A percentile compares a stretch with the other conserved stretches of the same genome.
Conservation (phyloP, 2,888 invertebrate genomes). For the Cataglyphis livida region DNA sequence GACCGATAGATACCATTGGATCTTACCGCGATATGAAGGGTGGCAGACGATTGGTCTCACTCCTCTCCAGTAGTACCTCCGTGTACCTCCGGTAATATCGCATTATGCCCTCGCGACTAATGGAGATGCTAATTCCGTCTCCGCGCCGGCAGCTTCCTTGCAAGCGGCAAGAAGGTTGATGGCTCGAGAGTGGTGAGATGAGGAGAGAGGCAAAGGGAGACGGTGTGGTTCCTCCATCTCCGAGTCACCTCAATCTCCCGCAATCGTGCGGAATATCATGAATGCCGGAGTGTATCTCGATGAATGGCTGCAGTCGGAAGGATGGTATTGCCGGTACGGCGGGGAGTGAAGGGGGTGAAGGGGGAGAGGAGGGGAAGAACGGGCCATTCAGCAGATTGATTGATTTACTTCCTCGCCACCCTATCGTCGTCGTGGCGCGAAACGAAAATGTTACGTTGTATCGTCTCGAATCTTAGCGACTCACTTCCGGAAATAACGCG, state of each 20-base stretch:
- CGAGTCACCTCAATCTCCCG: slow-evolving; percentile 77
- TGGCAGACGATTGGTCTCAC: slow-evolving; percentile 76
- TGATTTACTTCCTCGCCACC: slow-evolving; percentile 70
- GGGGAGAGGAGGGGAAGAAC: slow-evolving; percentile 54
- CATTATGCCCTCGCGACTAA: slow-evolving; percentile 81
- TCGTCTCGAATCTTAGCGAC: slow-evolving; percentile 21
- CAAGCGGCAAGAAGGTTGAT: slow-evolving; percentile 65
- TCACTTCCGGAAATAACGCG: slow-evolving; percentile 27
- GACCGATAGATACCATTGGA: slow-evolving; percentile 61
- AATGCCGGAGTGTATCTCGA: slow-evolving; percentile 80
- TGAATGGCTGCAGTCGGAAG: slow-evolving; percentile 77
- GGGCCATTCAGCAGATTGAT: slow-evolving; percentile 73
- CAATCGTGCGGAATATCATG: slow-evolving; percentile 82
- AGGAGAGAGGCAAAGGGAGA: slow-evolving; percentile 59
- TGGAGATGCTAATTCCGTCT: slow-evolving; percentile 83
- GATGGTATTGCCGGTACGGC: slow-evolving; percentile 68
- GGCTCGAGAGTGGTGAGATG: slow-evolving; percentile 35
- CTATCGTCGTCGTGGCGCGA: slow-evolving; percentile 29
- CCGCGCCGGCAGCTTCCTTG: slow-evolving; percentile 73
- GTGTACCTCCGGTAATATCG: slow-evolving; percentile 79
- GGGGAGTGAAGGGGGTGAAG: neutral
- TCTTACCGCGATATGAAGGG: slow-evolving; percentile 53
- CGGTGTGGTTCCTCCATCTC: slow-evolving; percentile 72
- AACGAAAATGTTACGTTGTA: slow-evolving; percentile 60
- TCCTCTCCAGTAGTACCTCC: slow-evolving; percentile 66